Conservation (phyloP, 2,888 invertebrate species). For the Drosophila buzzatii region DNA sequence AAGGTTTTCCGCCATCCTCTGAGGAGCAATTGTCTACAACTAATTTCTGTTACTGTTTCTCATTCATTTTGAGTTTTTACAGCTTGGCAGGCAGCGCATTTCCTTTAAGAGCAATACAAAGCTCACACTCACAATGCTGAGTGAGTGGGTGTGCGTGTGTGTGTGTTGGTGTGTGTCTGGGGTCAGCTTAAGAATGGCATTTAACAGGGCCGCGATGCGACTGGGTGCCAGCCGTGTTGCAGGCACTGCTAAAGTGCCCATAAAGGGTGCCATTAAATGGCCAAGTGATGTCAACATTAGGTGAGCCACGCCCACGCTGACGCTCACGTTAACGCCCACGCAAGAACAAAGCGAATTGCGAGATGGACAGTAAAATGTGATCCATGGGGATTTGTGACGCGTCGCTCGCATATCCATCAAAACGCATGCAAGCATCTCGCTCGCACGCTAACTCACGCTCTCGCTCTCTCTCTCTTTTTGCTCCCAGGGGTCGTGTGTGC, state of each 20-base stretch:
- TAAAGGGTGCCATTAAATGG: slow-evolving; percentile 70
- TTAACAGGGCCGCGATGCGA: slow-evolving; percentile 7
- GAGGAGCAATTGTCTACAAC: slow-evolving; percentile 12
- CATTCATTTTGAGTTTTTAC: slow-evolving; percentile 5
- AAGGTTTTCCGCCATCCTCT: slow-evolving; percentile 14
- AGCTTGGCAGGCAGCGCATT: slow-evolving; percentile 7
- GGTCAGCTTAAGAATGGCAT: slow-evolving; percentile 23
- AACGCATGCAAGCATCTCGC: not conserved
- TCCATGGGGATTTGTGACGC: slow-evolving; percentile 60
- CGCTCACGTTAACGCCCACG: slow-evolving; percentile 56
- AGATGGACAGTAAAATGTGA: slow-evolving; percentile 22
- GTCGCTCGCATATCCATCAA: slow-evolving; percentile 62
- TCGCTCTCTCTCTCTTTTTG: not conserved
- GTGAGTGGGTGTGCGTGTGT: not conserved
- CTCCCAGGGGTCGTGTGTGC: slow-evolving; percentile 11
- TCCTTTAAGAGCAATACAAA: slow-evolving; percentile 23
- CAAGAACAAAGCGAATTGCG: slow-evolving; percentile 2
- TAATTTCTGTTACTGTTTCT: slow-evolving; percentile 4
- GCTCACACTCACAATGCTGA: slow-evolving; percentile 18
- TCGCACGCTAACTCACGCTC: not conserved
- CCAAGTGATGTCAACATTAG: slow-evolving; percentile 74
- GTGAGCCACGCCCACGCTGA: slow-evolving; percentile 54
- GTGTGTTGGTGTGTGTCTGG: not conserved
- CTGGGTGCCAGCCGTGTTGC: slow-evolving; percentile 19
- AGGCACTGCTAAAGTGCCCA: slow-evolving; percentile 48